Conservation (phyloP, 2,888 invertebrate species). For the Watsonalla binaria region DNA sequence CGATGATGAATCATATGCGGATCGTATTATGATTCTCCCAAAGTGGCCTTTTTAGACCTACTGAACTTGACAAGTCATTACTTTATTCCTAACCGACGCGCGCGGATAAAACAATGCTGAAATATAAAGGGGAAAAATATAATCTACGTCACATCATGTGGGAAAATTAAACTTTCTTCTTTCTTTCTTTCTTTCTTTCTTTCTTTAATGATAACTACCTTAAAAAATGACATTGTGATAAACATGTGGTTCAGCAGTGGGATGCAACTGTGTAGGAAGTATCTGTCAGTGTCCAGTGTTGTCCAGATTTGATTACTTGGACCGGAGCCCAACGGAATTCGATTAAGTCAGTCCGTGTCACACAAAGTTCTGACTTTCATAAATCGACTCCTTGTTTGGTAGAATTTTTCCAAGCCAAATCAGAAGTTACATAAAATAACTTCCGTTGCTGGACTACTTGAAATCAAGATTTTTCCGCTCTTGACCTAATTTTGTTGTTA, state of each 20-base stretch:
- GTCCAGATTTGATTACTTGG: conserved; percentile 35
- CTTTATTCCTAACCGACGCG: too few species aligned
- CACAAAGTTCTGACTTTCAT: conserved; percentile 31
- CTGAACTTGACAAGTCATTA: too few species aligned
- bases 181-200: too few species aligned
- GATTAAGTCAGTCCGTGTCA: conserved; percentile 35
- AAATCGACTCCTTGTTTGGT: conserved; percentile 30
- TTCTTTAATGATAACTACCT: too few species aligned
- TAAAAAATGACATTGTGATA: too few species aligned
- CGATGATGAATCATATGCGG: too few species aligned
- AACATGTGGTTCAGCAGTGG: background rate
- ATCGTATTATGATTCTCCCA: too few species aligned
- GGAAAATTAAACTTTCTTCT: too few species aligned
- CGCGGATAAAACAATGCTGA: too few species aligned
- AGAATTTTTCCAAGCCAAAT: conserved; percentile 13
- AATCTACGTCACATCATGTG: too few species aligned
- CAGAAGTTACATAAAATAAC: conserved; percentile 9
- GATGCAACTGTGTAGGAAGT: conserved; percentile 13
- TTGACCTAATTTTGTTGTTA: conserved; percentile 4
- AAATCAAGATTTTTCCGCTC: conserved; percentile 3
- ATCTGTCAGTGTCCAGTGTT: conserved; percentile 21
- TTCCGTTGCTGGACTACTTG: conserved; percentile 4
- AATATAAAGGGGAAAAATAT: too few species aligned
- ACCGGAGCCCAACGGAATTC: conserved; percentile 35
- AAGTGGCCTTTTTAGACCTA: too few species aligned